These are phyloP conservation scores for Heterotilapia buettikoferi DNA, from an alignment of 2,113 vertebrate genomes.

Conservation along the genomic window DNA sequence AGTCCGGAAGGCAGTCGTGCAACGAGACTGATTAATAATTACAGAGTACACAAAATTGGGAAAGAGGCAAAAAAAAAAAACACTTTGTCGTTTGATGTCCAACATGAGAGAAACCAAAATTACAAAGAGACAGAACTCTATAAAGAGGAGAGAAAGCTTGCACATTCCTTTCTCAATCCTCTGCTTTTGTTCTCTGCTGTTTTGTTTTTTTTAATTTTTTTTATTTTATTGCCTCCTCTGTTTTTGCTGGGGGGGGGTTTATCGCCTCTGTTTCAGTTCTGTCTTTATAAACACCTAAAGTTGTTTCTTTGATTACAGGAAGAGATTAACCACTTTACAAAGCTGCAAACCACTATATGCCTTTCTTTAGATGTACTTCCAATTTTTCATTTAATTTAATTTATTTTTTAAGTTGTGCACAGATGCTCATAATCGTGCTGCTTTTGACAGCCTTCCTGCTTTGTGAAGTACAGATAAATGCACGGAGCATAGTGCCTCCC, in stretches of 20 bases:
- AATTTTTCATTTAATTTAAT: neutral
- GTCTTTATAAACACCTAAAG: neutral
- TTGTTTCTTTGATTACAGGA: neutral
- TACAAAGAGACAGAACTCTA: constrained; percentile 69
- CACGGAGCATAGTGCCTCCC: neutral
- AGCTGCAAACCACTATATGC: neutral
- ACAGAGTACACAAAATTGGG: constrained; percentile 72
- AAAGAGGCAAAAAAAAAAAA: neutral
- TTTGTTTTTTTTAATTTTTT: neutral
- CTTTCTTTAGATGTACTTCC: neutral
- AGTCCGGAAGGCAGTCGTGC: constrained; percentile 66
- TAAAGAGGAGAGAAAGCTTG: constrained; percentile 56
- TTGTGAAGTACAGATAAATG: neutral
- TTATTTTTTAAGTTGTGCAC: neutral
- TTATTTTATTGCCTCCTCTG: constrained; percentile 22
- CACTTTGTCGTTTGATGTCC: constrained; percentile 74
- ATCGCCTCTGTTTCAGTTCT: neutral
- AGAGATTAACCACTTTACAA: neutral
- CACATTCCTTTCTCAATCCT: constrained; percentile 49
- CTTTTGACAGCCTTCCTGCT: neutral
- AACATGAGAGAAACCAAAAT: constrained; percentile 80
- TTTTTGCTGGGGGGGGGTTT: neutral
- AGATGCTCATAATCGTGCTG: neutral
- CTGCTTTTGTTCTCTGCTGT: constrained; percentile 36
- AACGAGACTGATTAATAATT: constrained; percentile 77